Evolutionary conservation across 2,113 vertebrate genomes (phyloP).

Genomic region (Chelonoidis abingdonii): DNA sequence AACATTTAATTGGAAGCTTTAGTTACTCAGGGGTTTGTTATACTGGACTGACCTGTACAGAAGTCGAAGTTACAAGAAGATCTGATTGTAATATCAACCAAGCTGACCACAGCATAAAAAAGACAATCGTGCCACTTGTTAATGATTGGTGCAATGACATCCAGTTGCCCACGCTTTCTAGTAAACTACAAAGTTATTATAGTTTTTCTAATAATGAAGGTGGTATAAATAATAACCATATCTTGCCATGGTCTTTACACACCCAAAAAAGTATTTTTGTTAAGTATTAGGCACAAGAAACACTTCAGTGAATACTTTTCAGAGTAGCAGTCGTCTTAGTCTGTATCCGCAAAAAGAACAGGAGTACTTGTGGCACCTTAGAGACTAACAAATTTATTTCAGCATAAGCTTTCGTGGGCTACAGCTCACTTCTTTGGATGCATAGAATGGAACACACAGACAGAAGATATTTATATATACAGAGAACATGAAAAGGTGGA

Average conservation of each 20-base stretch:
- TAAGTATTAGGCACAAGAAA: not conserved
- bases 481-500: too few species aligned
- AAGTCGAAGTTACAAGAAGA: not conserved
- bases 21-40: not conserved
- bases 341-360: too few species aligned
- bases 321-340: too few species aligned
- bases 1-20: not conserved
- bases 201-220: not conserved
- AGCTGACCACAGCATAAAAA: not conserved
- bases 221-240: not conserved
- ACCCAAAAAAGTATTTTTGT: not conserved
- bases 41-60: not conserved
- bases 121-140: not conserved
- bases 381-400: too few species aligned
- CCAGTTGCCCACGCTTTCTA: not conserved
- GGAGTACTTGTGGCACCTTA: too few species aligned
- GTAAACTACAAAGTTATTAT: not conserved
- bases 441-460: too few species aligned
- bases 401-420: too few species aligned
- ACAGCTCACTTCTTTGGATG: too few species aligned
- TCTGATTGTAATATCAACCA: not conserved
- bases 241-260: not conserved
- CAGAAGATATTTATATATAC: too few species aligned
- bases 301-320: not conserved
- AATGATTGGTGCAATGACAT: not conserved